Evolutionary conservation across 2,888 invertebrate species (phyloP), one percentile per base, ranked within the genome.

Genomic region (Archips xylosteana): DNA sequence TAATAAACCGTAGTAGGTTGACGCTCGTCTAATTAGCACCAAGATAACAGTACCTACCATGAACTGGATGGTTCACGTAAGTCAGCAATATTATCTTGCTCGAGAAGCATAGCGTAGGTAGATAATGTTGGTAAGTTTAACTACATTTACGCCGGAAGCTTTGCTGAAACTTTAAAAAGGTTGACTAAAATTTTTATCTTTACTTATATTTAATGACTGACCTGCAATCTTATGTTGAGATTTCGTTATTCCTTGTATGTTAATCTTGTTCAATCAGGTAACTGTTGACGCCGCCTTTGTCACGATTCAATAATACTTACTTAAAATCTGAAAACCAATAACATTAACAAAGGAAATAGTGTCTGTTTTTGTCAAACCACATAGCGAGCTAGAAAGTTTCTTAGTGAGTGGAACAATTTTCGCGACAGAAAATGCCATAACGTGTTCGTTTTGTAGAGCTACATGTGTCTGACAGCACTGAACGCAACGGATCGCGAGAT

Each of bases 381-480:
- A 61, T 74, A 71, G 75, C 68, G 71, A 75, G 60, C 62, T 71
- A 75, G 51, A 75, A 70, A 75, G 68, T 75, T 83, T 81, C 84
- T 82, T 81, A 85, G 85, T 85, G 82, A 82, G 78, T 83, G 81
- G 83, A 87, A 86, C 83, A 85, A 84, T 84, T 83, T 83, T 81
- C 78, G 78, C 79, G 84, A 87, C 89, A 86, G 84, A 80, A 57
- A 32, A 57, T 83, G 85, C 87, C 87, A 87, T 87, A 88, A 87
- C 85, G 84, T 85, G 87, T 88, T 85, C 86, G 86, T 89, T 87
- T 83, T 79, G 84, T 78, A 77, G 78, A 77, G 79, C 79, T 81
- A 83, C 84, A n/a, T 71, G 39, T 89, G 89, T 80, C 79, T 88
- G 89, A 88, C 89, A 87, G 83, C 79, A 73, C 87, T 87, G 85